These are phyloP conservation scores for Schrankia costaestrigalis DNA, from an alignment of 2,888 invertebrate species.

Conservation along the genomic window DNA sequence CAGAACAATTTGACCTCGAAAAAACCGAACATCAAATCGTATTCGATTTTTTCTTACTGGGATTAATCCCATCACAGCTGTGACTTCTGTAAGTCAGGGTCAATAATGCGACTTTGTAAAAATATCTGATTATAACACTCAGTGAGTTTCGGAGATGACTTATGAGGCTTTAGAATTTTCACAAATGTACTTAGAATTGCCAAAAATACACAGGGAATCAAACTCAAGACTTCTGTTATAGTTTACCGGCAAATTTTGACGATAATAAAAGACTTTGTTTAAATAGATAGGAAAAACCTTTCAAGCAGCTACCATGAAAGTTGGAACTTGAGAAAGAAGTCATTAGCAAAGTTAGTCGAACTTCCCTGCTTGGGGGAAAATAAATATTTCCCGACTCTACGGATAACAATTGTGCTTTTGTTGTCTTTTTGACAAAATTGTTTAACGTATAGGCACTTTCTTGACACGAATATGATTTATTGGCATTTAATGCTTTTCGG, in stretches of 20 bases:
- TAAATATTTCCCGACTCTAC: slow-evolving; percentile 67
- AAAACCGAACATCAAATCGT: too few species aligned
- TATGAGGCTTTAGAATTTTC: too few species aligned
- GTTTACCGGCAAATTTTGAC: slow-evolving; percentile 36
- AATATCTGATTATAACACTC: too few species aligned
- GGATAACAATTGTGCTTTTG: slow-evolving; percentile 62
- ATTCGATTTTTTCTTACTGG: too few species aligned
- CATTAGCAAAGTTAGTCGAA: slow-evolving; percentile 70
- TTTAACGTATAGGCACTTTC: slow-evolving; percentile 39
- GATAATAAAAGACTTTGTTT: slow-evolving; percentile 62
- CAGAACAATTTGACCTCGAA: too few species aligned
- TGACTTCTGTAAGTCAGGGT: too few species aligned
- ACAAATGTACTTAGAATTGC: too few species aligned
- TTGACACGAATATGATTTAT: slow-evolving; percentile 38
- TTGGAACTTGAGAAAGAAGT: slow-evolving; percentile 69
- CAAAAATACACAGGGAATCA: too few species aligned
- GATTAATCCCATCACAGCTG: too few species aligned
- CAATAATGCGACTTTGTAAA: too few species aligned
- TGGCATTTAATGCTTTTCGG: slow-evolving; percentile 1
- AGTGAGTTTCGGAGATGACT: too few species aligned
- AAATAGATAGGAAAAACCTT: slow-evolving; percentile 64
- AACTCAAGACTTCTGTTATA: too few species aligned
- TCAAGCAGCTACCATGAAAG: slow-evolving; percentile 57
- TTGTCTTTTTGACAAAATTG: slow-evolving; percentile 50
- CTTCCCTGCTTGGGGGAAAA: slow-evolving; percentile 58